A percentile compares a stretch with the other conserved stretches of the same genome.
phyloP scores from a whole-genome alignment of 2,888 invertebrate species.

The Agelastica alni region DNA sequence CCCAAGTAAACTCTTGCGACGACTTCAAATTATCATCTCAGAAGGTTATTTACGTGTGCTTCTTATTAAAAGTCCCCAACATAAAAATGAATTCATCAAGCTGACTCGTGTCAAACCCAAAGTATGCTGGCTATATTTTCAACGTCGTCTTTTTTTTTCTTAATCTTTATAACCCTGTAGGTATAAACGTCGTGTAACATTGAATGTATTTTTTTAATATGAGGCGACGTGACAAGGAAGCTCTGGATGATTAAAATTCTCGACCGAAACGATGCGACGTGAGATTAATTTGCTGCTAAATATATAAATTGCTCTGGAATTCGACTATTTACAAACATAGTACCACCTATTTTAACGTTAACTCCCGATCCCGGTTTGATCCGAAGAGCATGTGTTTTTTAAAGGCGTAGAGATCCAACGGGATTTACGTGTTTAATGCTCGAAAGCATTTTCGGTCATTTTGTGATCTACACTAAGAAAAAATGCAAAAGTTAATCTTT shows the following conservation, averaged over 20 bases:
- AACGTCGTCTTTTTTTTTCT: not conserved
- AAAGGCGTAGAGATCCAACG: not conserved
- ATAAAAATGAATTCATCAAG: not conserved
- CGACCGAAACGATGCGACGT: slow-evolving; percentile 50
- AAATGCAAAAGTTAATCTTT: too few relatives aligned
- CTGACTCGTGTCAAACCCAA: slow-evolving; percentile 8
- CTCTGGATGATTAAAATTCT: slow-evolving; percentile 53
- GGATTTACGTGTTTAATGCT: too few relatives aligned
- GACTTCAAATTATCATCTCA: too few relatives aligned
- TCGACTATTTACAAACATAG: slow-evolving; percentile 53
- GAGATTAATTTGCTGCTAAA: slow-evolving; percentile 57
- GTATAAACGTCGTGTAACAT: slow-evolving; percentile 37
- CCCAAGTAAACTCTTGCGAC: not conserved
- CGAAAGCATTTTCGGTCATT: too few relatives aligned
- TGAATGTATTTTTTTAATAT: slow-evolving; percentile 47
- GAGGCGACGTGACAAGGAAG: slow-evolving; percentile 47
- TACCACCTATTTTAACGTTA: slow-evolving; percentile 48
- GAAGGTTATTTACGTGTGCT: too few relatives aligned
- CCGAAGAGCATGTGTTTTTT: not conserved
- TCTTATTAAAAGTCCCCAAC: slow-evolving; percentile 5
- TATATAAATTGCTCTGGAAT: slow-evolving; percentile 57
- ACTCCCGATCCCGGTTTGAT: slow-evolving; percentile 28
- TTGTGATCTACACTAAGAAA: too few relatives aligned
- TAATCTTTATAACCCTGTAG: slow-evolving; percentile 14
- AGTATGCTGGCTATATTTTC: slow-evolving; percentile 5